These are phyloP conservation scores for Rhysida immarginata DNA, from an alignment of 1,140 invertebrate species.

Conservation along the genomic window DNA sequence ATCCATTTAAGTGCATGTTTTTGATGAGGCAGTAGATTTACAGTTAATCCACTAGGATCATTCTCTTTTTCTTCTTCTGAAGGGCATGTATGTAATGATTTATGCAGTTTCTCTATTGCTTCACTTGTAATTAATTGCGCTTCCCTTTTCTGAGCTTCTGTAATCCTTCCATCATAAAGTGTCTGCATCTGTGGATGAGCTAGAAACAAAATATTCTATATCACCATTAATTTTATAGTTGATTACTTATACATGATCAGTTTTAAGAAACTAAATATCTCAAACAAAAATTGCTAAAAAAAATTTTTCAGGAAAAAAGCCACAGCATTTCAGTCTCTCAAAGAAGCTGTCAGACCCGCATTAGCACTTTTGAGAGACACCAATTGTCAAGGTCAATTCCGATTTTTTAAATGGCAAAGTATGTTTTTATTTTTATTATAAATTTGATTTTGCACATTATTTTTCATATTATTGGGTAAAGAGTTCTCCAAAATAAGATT, in stretches of 20 bases:
- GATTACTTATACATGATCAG: background rate
- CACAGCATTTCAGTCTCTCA: background rate
- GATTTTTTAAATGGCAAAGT: too few relatives aligned
- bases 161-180: conserved; percentile 1
- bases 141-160: conserved; percentile 27
- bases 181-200: background rate
- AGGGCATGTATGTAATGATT: conserved; percentile 35
- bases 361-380: background rate
- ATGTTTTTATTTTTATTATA: too few relatives aligned
- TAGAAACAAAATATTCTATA: background rate
- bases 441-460: too few relatives aligned
- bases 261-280: too few relatives aligned
- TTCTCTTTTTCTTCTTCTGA: conserved; percentile 37
- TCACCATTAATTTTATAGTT: background rate
- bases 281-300: background rate
- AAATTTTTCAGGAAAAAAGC: background rate
- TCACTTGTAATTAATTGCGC: conserved; percentile 45
- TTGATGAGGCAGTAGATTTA: conserved; percentile 70
- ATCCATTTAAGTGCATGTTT: conserved; percentile 74
- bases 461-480: too few relatives aligned
- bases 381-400: too few relatives aligned
- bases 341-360: background rate
- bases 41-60: conserved; percentile 43
- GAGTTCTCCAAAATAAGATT: too few relatives aligned
- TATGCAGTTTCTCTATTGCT: conserved; percentile 52